Evolutionary conservation across 2,797 vertebrate genomes (phyloP).

Genomic region (Pseudotriccus pelzelni): DNA sequence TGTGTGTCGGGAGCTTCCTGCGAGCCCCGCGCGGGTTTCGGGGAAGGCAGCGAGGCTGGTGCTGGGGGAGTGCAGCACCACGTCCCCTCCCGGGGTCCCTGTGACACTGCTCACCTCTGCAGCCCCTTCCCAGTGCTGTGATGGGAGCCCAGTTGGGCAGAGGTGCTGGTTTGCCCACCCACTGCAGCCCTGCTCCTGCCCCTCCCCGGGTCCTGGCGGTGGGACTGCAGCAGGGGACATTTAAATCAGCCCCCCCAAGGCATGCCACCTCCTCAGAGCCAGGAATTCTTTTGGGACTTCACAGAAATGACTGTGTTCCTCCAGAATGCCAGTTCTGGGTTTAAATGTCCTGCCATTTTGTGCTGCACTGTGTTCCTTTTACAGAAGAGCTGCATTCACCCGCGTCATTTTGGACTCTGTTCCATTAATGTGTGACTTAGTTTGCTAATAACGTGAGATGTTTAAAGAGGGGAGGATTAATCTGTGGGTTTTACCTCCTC

Average conservation of each 20-base stretch:
- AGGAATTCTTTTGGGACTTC: fast-evolving
- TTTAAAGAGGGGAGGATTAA: neutral
- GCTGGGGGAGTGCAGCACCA: fast-evolving
- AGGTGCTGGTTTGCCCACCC: neutral
- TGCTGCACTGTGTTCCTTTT: fast-evolving
- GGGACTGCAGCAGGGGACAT: neutral
- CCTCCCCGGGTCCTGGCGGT: neutral
- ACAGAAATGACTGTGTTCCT: fast-evolving
- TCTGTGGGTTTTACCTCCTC: neutral
- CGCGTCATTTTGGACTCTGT: fast-evolving
- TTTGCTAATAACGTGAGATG: neutral
- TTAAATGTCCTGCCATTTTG: neutral
- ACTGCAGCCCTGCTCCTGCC: neutral
- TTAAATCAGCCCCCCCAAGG: neutral
- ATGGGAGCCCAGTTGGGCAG: neutral
- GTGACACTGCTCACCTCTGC: fast-evolving
- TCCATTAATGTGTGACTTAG: neutral
- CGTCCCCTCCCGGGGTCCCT: neutral
- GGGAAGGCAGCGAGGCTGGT: fast-evolving
- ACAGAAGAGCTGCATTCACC: fast-evolving
- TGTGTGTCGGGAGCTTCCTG: fast-evolving
- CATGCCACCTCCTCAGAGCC: neutral
- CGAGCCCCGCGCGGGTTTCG: fast-evolving
- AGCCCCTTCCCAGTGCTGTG: neutral
- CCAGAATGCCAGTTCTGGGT: neutral